Percentiles rank a stretch among this genome's conserved stretches.
Evolutionary conservation across 2,797 vertebrate genomes (phyloP).

Genomic region (Helicolenus hilgendorfi): DNA sequence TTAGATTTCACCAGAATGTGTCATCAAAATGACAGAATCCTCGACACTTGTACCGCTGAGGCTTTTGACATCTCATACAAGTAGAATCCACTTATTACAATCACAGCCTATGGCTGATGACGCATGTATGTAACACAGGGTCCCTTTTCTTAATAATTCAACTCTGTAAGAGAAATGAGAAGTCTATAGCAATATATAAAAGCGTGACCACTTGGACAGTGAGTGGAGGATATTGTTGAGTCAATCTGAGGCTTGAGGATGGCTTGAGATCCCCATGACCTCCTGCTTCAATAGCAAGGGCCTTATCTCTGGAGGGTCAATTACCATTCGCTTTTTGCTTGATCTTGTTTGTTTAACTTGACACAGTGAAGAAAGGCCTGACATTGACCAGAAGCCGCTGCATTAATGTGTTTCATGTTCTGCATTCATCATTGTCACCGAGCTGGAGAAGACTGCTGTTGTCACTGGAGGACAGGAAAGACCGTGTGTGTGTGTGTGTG

Average conservation of each 20-base stretch:
- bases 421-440: constrained; percentile 98
- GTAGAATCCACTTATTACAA: constrained; percentile 66
- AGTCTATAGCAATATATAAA: constrained; percentile 7
- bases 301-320: constrained; percentile 96
- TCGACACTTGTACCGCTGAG: constrained; percentile 48
- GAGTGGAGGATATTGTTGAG: constrained; percentile 37
- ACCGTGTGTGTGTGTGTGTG: constrained; percentile 27
- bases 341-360: constrained; percentile 99
- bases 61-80: constrained; percentile 67
- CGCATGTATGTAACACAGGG: constrained; percentile 45
- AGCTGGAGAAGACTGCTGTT: constrained; percentile 88
- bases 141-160: constrained; percentile 50
- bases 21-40: constrained; percentile 76
- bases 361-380: constrained; percentile 98
- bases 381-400: constrained; percentile 97
- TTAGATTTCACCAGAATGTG: constrained; percentile 60
- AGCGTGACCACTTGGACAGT: constrained; percentile 39
- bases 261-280: constrained; percentile 87
- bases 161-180: constrained; percentile 22
- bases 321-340: constrained; percentile 95
- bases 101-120: constrained; percentile 69
- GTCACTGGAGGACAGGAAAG: constrained; percentile 67
- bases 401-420: constrained; percentile 99
- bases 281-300: constrained; percentile 88
- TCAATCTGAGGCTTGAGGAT: constrained; percentile 52